Evolutionary conservation across 1,140 invertebrate species (phyloP).

Genomic region (Uloborus diversus): DNA sequence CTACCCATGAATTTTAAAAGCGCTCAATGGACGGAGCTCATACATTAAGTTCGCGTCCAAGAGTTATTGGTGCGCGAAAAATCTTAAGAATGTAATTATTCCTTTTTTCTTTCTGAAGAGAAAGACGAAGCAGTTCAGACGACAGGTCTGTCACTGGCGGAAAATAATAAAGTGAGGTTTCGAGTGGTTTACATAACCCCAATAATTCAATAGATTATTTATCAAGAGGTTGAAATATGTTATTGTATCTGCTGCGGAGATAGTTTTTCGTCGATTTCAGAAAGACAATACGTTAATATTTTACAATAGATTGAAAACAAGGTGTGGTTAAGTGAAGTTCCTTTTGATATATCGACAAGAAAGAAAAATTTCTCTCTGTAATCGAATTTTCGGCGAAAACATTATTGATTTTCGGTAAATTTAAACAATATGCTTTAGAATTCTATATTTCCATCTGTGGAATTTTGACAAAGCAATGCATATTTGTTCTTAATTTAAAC

Average conservation of each 20-base stretch:
- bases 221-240: neutral
- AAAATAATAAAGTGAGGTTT: neutral
- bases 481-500: too few species aligned
- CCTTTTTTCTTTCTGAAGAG: neutral
- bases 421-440: too few species aligned
- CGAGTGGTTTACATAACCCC: neutral
- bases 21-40: neutral
- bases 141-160: neutral
- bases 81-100: neutral
- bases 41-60: neutral
- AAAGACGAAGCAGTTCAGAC: neutral
- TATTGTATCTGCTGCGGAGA: neutral
- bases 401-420: too few species aligned
- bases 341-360: too few species aligned
- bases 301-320: too few species aligned
- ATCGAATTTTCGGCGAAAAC: too few species aligned
- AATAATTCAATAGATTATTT: slow-evolving; percentile 4
- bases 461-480: too few species aligned
- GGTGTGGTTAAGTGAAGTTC: too few species aligned
- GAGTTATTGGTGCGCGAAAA: neutral
- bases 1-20: neutral
- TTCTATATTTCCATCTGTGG: too few species aligned
- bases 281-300: too few species aligned
- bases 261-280: neutral
- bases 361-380: too few species aligned